Conservation (phyloP, 2,113 vertebrate genomes). For the Nesoenas mayeri region DNA sequence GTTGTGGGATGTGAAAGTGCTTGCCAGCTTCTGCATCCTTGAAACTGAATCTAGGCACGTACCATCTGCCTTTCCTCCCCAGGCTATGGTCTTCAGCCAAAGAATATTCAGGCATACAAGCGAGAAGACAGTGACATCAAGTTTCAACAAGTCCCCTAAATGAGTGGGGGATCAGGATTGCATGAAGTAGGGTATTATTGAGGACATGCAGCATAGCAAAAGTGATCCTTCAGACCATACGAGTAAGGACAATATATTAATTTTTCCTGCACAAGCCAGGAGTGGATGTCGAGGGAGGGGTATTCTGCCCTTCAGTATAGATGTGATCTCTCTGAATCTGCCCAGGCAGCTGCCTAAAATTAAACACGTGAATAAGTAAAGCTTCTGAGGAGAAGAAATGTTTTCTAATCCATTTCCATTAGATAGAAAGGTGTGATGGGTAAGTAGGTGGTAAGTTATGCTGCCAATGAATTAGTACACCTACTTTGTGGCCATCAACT, state of each 20-base stretch:
- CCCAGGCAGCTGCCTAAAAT: neutral
- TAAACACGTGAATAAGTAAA: neutral
- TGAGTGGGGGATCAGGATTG: neutral
- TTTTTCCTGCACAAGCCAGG: neutral
- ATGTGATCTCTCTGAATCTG: neutral
- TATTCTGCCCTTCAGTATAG: neutral
- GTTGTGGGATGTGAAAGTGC: constrained; percentile 37
- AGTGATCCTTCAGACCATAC: neutral
- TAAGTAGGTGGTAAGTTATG: neutral
- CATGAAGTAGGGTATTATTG: neutral
- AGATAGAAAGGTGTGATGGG: neutral
- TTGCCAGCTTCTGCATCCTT: constrained; percentile 40
- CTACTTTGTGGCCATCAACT: neutral
- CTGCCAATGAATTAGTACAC: neutral
- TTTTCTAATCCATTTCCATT: constrained; percentile 19
- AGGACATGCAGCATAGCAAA: neutral
- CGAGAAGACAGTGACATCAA: neutral
- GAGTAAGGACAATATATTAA: neutral
- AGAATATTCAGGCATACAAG: neutral
- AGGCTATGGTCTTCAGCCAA: constrained; percentile 8
- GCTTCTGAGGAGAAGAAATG: neutral
- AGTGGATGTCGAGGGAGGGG: accelerated
- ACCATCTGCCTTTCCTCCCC: constrained; percentile 48
- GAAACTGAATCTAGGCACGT: constrained; percentile 20
- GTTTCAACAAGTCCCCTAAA: neutral